These are phyloP conservation scores for Emydura subglobosa DNA, from an alignment of 2,113 vertebrate genomes.

Conservation along the genomic window DNA sequence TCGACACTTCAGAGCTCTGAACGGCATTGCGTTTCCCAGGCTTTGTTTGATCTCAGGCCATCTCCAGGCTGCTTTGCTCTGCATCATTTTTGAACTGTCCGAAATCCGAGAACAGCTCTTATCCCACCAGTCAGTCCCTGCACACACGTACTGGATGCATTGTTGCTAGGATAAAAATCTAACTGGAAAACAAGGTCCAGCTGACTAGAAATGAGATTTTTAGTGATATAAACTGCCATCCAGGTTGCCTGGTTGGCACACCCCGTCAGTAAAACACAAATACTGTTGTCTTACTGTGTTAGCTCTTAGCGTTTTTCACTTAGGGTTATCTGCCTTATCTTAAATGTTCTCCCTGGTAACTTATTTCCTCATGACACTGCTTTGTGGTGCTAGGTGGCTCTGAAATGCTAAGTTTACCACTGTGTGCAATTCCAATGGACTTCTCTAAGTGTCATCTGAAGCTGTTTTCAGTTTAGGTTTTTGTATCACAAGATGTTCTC, in stretches of 20 bases:
- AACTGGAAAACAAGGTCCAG: neutral
- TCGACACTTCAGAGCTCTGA: neutral
- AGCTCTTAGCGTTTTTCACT: neutral
- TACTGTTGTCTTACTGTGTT: neutral
- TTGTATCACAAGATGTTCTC: neutral
- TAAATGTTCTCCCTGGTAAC: neutral
- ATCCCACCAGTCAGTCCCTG: neutral
- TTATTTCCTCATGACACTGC: neutral
- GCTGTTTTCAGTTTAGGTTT: neutral
- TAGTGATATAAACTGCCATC: neutral
- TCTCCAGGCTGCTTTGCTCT: neutral
- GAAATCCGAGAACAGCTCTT: neutral
- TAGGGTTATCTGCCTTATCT: neutral
- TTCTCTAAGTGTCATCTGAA: neutral
- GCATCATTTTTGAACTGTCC: neutral
- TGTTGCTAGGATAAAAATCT: neutral
- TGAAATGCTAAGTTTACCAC: neutral
- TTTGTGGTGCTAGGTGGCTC: neutral
- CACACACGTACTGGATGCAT: neutral
- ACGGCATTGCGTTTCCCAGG: neutral
- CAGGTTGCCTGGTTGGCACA: neutral
- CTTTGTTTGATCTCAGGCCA: neutral
- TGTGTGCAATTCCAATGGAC: neutral
- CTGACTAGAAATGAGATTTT: neutral
- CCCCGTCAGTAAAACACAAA: neutral